Evolutionary conservation across 2,888 invertebrate species (phyloP).

Genomic region (Oligia strigilis): DNA sequence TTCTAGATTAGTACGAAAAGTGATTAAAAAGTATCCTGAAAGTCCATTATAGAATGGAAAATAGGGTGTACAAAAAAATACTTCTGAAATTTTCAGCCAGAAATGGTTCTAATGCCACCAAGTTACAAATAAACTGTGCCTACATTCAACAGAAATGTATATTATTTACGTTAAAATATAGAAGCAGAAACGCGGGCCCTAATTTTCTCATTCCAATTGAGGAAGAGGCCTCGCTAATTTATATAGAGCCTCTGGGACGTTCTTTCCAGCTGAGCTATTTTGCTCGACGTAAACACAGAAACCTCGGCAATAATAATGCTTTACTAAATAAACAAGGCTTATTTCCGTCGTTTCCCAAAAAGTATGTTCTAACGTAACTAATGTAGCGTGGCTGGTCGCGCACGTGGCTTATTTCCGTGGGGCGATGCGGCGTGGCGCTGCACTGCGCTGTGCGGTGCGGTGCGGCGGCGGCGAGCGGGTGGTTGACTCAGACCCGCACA

Average conservation of each 20-base stretch:
- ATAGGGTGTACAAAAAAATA: background rate
- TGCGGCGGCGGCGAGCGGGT: constrained; percentile 47
- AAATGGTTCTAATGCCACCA: background rate
- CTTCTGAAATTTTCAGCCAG: background rate
- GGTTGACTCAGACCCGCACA: constrained; percentile 49
- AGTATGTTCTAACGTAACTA: constrained; percentile 66
- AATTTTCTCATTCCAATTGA: constrained; percentile 52
- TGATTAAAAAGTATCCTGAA: background rate
- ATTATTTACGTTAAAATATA: constrained; percentile 30
- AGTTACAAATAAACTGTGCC: constrained; percentile 1
- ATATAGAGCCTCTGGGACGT: constrained; percentile 53
- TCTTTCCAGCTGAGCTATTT: constrained; percentile 65
- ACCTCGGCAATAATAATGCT: constrained; percentile 61
- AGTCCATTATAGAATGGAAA: background rate
- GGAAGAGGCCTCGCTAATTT: constrained; percentile 58
- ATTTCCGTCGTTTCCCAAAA: constrained; percentile 68
- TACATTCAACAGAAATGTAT: constrained; percentile 3
- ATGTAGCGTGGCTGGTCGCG: constrained; percentile 68
- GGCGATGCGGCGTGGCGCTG: constrained; percentile 13
- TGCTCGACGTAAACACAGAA: constrained; percentile 55
- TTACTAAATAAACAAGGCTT: constrained; percentile 68
- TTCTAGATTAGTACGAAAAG: constrained; percentile 6
- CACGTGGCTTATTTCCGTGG: constrained; percentile 56
- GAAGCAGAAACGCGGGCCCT: constrained; percentile 22
- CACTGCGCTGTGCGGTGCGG: constrained; percentile 48